Conservation (phyloP, 2,888 invertebrate species). For the Pseudolycoriella hygida region DNA sequence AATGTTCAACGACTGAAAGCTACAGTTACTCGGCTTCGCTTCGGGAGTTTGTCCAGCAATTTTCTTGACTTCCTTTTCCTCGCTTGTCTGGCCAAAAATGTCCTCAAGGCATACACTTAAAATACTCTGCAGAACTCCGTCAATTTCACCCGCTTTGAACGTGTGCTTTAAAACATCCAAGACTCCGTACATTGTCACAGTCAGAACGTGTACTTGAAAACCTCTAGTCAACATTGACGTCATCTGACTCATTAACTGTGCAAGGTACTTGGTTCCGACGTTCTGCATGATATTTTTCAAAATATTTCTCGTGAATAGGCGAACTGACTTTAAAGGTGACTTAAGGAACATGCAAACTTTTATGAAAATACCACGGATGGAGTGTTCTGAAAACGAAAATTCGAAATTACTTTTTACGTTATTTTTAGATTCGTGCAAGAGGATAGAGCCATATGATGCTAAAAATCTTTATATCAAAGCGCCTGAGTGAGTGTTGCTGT, state of each 20-base stretch:
- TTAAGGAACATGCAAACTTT: conserved; percentile 82
- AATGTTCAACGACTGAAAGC: conserved; percentile 69
- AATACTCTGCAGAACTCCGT: conserved; percentile 56
- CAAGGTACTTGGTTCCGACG: conserved; percentile 67
- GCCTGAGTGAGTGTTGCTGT: too few relatives aligned
- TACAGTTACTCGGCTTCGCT: conserved; percentile 67
- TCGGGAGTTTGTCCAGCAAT: conserved; percentile 65
- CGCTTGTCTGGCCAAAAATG: conserved; percentile 70
- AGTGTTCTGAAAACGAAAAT: conserved; percentile 31
- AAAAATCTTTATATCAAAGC: too few relatives aligned
- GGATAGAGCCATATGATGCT: too few relatives aligned
- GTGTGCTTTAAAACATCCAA: conserved; percentile 49
- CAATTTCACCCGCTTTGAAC: conserved; percentile 64
- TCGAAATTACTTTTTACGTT: too few relatives aligned
- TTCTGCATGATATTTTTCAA: conserved; percentile 77
- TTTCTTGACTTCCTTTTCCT: conserved; percentile 82
- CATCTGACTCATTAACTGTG: conserved; percentile 62
- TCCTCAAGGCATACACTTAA: conserved; percentile 74
- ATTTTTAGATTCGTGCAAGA: too few relatives aligned
- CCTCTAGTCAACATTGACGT: conserved; percentile 65
- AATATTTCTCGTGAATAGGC: conserved; percentile 73
- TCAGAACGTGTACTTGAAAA: conserved; percentile 86
- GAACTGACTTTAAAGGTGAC: conserved; percentile 72
- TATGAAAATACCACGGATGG: conserved; percentile 69
- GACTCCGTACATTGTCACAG: conserved; percentile 73